Conservation (phyloP, 2,113 vertebrate species). For the Emydocephalus ijimae region DNA sequence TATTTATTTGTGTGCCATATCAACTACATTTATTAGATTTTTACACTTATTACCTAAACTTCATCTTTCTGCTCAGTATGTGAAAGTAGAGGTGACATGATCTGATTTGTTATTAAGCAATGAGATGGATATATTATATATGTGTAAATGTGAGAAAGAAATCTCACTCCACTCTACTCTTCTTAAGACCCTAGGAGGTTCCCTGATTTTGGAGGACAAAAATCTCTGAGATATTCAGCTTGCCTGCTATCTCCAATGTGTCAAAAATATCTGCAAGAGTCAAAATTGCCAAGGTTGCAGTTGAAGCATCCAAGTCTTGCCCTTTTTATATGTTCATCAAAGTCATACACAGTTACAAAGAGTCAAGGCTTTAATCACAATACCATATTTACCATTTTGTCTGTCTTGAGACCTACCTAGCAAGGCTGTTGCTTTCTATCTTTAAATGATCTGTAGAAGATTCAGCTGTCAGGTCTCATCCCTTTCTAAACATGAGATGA, state of each 20-base stretch:
- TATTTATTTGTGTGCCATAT: not conserved
- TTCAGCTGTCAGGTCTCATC: not conserved
- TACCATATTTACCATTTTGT: not conserved
- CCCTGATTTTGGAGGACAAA: not conserved
- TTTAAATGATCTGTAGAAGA: not conserved
- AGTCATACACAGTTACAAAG: not conserved
- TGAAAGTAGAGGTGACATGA: not conserved
- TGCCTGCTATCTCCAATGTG: not conserved
- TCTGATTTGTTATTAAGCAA: not conserved
- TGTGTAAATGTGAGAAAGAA: not conserved
- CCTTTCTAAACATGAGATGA: not conserved
- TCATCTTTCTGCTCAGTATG: not conserved
- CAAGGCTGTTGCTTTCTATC: not conserved
- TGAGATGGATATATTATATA: not conserved
- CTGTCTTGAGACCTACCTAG: not conserved
- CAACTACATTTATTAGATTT: not conserved
- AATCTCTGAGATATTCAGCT: not conserved
- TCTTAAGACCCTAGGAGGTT: not conserved
- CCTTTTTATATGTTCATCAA: not conserved
- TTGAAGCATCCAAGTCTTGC: not conserved
- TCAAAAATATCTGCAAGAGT: not conserved
- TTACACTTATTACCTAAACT: not conserved
- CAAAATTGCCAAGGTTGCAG: not conserved
- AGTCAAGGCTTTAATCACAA: not conserved
- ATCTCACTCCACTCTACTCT: not conserved